phyloP scores from a whole-genome alignment of 2,797 vertebrate genomes.

The Sebastes diaconus region DNA sequence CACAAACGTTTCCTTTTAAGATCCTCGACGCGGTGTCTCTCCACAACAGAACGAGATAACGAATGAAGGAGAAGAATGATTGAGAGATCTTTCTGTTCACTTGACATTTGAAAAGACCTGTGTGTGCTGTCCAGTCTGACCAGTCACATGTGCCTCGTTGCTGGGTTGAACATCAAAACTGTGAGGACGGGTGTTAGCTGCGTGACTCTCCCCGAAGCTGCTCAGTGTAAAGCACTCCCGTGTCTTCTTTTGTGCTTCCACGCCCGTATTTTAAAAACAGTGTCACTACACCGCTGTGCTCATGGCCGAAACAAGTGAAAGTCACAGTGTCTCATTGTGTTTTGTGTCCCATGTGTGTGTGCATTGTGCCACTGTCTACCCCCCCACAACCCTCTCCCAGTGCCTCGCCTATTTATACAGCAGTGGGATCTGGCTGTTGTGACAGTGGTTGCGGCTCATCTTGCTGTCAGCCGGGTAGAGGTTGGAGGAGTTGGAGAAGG shows the following conservation, averaged over 20 bases:
- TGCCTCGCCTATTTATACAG: conserved; percentile 87
- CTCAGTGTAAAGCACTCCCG: conserved; percentile 36
- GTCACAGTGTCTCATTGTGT: conserved; percentile 67
- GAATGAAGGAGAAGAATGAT: conserved; percentile 34
- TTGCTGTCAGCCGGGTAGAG: conserved; percentile 88
- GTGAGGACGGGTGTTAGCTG: conserved; percentile 52
- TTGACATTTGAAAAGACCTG: conserved; percentile 6
- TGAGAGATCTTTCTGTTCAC: background rate
- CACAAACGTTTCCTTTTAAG: conserved; percentile 44
- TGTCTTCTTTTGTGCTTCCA: conserved; percentile 45
- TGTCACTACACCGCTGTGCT: conserved; percentile 56
- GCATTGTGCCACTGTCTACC: background rate
- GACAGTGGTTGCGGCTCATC: conserved; percentile 92
- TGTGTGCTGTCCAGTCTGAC: conserved; percentile 22
- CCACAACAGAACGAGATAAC: conserved; percentile 52
- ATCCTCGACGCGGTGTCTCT: conserved; percentile 20
- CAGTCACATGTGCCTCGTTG: background rate
- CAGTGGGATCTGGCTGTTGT: conserved; percentile 91
- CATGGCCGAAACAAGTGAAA: conserved; percentile 50
- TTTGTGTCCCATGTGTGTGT: conserved; percentile 33
- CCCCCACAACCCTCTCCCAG: background rate
- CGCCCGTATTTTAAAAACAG: conserved; percentile 36
- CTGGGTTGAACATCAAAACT: conserved; percentile 29
- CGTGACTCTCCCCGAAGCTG: conserved; percentile 39
- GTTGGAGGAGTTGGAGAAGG: conserved; percentile 85